Evolutionary conservation across 1,140 invertebrate species (phyloP), one percentile per base, ranked within the genome.

Genomic region (Pomacea maculata): DNA sequence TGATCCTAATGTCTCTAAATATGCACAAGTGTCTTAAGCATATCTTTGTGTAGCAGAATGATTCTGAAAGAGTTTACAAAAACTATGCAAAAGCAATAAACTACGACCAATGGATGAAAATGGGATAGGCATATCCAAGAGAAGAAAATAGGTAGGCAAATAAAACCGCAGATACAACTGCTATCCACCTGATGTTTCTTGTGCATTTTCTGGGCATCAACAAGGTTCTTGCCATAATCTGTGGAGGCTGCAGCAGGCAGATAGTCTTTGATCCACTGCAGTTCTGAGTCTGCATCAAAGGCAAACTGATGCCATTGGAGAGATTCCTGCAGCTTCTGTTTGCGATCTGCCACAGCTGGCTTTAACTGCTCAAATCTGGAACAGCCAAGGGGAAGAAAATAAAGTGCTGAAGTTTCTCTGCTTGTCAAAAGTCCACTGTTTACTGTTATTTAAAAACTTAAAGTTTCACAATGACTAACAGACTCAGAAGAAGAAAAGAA

Each of bases 251-350:
- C 97, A 9, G 95, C 93, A 8, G 95, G 95, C 78, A 95, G 89
- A 84, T 97, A 95, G 90, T 99, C 98, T 63, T 95, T 95, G 78
- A 99, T 97, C 98, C 98, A 99, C 88, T 98, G 96, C 85, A 98
- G 92, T 91, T 99, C 97, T 0, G 95, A 95, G 80, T 98, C 96
- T 63, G 98, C 93, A 90, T 99, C 97, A 89, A 98, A 98, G 52
- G 95, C 95, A 92, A 99, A 98, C 90, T 99, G 97, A 89, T 99
- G 97, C 88, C 96, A 96, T 81, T 95, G 94, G 10, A 96, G 88
- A 61, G 96, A 96, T 89, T 97, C 96, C 88, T 98, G 96, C 8
- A 99, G 92, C 19, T 94, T 94, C 54, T 94, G 94, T n/a, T 96
- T 93, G 61, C 97, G 92, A 64, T 92, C 92, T 29, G 87, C 89